phyloP scores from a whole-genome alignment of 2,113 vertebrate genomes.

The Amblyornis subalaris region DNA sequence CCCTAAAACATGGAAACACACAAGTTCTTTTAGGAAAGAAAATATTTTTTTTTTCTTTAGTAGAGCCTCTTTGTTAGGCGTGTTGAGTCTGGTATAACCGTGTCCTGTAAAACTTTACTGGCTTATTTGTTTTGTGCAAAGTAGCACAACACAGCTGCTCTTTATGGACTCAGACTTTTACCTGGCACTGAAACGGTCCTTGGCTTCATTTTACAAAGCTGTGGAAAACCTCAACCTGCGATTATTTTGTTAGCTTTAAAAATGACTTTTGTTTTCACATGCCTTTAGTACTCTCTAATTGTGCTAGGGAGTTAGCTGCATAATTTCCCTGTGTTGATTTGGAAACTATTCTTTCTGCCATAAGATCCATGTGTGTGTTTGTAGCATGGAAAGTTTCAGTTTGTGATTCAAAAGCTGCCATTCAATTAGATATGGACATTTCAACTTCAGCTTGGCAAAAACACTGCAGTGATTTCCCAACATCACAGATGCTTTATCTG shows the following conservation, averaged over 20 bases:
- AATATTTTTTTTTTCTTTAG: neutral
- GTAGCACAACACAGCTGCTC: constrained; percentile 33
- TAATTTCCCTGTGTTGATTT: constrained; percentile 42
- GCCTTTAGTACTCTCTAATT: constrained; percentile 15
- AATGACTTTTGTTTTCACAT: constrained; percentile 58
- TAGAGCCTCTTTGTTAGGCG: constrained; percentile 30
- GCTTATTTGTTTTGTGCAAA: constrained; percentile 47
- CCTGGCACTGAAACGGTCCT: constrained; percentile 36
- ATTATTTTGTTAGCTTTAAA: constrained; percentile 69
- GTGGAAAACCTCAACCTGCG: constrained; percentile 50
- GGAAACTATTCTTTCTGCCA: constrained; percentile 33
- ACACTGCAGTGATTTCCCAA: constrained; percentile 43
- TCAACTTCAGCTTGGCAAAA: constrained; percentile 54
- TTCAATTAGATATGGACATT: constrained; percentile 53
- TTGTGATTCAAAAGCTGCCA: constrained; percentile 52
- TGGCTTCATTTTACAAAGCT: constrained; percentile 43
- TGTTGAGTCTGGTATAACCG: constrained; percentile 32
- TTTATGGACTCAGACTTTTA: constrained; percentile 28
- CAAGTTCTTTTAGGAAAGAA: constrained; percentile 27
- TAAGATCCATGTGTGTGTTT: constrained; percentile 30
- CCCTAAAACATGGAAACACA: constrained; percentile 7
- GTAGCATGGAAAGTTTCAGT: constrained; percentile 41
- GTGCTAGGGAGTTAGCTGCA: constrained; percentile 1
- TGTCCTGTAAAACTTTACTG: constrained; percentile 43
- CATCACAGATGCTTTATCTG: constrained; percentile 56